phyloP scores from a whole-genome alignment of 2,113 vertebrate genomes.

The Phyllopteryx taeniolatus region DNA sequence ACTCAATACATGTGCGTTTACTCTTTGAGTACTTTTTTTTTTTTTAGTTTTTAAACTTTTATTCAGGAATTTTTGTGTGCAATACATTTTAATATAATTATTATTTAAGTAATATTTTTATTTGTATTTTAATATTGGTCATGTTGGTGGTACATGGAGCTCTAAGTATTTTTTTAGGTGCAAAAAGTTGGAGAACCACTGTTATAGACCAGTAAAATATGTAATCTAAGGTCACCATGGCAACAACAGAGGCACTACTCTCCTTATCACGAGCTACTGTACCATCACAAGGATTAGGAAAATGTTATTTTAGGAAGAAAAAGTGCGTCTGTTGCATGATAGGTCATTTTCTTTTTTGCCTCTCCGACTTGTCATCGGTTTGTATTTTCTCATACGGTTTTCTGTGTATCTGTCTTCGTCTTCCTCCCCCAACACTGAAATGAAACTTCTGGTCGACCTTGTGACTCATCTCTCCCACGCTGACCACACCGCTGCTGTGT shows the following conservation, averaged over 20 bases:
- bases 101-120: no score
- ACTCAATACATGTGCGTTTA: no score
- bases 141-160: not conserved
- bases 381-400: slow-evolving; percentile 30
- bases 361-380: slow-evolving; percentile 32
- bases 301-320: slow-evolving; percentile 4
- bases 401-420: slow-evolving; percentile 21
- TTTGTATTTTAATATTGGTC: no score
- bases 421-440: slow-evolving; percentile 46
- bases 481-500: slow-evolving; percentile 57
- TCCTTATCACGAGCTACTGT: not conserved
- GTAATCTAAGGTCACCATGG: not conserved
- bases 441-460: slow-evolving; percentile 58
- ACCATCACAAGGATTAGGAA: not conserved
- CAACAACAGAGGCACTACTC: not conserved
- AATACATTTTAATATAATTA: no score
- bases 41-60: no score
- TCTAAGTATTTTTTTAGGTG: not conserved
- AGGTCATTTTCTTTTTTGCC: slow-evolving; percentile 13
- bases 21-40: no score
- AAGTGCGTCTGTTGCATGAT: slow-evolving; percentile 21
- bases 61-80: no score
- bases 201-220: not conserved
- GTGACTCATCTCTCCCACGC: slow-evolving; percentile 69
- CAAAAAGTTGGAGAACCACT: not conserved